Percentiles rank a stretch among this genome's conserved stretches.
Conservation (phyloP, 1,140 invertebrate genomes). For the Wasmannia auropunctata region DNA sequence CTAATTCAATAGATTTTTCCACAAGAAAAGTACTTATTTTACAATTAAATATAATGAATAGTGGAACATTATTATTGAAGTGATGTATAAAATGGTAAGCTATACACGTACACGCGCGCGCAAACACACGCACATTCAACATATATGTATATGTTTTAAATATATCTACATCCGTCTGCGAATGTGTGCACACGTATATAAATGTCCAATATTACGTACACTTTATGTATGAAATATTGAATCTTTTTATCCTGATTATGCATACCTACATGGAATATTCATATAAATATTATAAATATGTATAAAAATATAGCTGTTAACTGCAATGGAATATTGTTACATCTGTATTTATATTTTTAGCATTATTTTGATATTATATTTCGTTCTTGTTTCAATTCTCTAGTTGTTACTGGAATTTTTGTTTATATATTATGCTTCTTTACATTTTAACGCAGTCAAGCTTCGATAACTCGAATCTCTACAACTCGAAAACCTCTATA, state of each 20-base stretch:
- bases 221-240: not conserved
- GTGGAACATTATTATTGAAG: not conserved
- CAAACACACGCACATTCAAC: too few species aligned
- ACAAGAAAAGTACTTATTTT: not conserved
- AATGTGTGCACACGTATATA: not conserved
- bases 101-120: not conserved
- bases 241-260: not conserved
- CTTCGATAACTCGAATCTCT: too few species aligned
- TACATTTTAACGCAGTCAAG: not conserved
- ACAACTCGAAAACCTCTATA: too few species aligned
- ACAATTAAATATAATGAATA: not conserved
- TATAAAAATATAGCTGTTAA: not conserved
- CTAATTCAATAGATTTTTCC: too few species aligned
- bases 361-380: not conserved
- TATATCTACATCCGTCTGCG: not conserved
- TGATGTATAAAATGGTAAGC: not conserved
- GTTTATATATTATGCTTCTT: too few species aligned
- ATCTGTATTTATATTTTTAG: not conserved
- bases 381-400: not conserved
- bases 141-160: too few species aligned
- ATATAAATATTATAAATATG: not conserved
- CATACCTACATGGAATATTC: too few species aligned
- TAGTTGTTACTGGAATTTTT: not conserved
- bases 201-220: not conserved
- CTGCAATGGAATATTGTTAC: conserved; percentile 2